Conservation (phyloP, 2,113 vertebrate genomes). For the Podarcis raffonei region DNA sequence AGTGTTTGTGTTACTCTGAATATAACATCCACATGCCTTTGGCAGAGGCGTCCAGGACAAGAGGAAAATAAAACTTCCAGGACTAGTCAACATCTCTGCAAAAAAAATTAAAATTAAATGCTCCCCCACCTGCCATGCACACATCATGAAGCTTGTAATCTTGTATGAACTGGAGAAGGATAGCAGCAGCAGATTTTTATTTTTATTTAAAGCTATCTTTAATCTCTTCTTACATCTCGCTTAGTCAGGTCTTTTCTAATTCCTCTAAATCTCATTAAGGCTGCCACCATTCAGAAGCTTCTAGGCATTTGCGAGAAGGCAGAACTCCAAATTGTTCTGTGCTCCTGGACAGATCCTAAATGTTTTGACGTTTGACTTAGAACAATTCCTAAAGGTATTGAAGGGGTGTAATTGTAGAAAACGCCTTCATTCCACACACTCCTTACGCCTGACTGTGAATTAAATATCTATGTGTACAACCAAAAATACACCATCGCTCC, state of each 20-base stretch:
- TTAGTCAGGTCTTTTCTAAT: conserved; percentile 76
- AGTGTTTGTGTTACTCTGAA: neutral
- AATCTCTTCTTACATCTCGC: conserved; percentile 72
- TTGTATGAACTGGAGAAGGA: conserved; percentile 67
- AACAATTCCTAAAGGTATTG: neutral
- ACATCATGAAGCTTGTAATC: conserved; percentile 62
- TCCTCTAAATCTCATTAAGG: conserved; percentile 78
- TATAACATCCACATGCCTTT: neutral
- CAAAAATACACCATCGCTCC: neutral
- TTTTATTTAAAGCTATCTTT: conserved; percentile 71
- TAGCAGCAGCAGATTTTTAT: conserved; percentile 70
- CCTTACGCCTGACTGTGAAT: neutral
- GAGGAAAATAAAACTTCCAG: neutral
- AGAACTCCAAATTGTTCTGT: neutral
- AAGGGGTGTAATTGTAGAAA: neutral
- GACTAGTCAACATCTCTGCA: neutral
- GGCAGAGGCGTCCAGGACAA: neutral
- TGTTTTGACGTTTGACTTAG: neutral
- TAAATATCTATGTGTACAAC: neutral
- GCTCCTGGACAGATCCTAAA: neutral
- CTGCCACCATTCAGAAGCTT: conserved; percentile 38
- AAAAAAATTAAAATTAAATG: neutral
- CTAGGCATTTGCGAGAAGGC: conserved; percentile 18
- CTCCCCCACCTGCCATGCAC: too few species aligned
- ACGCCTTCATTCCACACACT: too few species aligned